Conservation (phyloP, 2,888 invertebrate genomes). For the Drosophila suboccidentalis region DNA sequence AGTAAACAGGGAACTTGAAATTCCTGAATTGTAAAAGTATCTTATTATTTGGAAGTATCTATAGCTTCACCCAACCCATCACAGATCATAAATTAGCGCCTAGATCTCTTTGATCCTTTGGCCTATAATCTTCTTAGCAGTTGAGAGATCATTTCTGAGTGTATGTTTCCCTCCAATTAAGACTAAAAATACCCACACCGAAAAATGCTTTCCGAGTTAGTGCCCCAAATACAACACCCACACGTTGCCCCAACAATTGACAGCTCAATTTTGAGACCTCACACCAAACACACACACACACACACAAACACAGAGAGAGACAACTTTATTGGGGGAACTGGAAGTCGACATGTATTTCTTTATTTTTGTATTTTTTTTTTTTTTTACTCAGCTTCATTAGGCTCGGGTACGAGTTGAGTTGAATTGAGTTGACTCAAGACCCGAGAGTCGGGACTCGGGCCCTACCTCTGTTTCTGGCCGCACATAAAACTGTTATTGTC, state of each 20-base stretch:
- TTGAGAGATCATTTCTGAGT: slow-evolving; percentile 9
- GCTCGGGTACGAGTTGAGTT: slow-evolving; percentile 44
- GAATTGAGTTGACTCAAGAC: slow-evolving; percentile 23
- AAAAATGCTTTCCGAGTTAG: slow-evolving; percentile 27
- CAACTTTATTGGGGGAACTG: slow-evolving; percentile 42
- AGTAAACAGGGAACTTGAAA: background rate
- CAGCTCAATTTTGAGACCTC: slow-evolving; percentile 75
- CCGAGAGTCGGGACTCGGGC: slow-evolving; percentile 26
- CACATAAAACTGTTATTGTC: slow-evolving; percentile 79
- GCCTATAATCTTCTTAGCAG: slow-evolving; percentile 33
- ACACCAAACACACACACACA: slow-evolving; percentile 28
- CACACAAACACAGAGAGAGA: slow-evolving; percentile 14
- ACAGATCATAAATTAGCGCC: slow-evolving; percentile 26
- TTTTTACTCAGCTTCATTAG: slow-evolving; percentile 73
- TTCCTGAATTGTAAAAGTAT: background rate
- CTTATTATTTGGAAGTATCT: background rate
- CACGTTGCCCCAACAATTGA: slow-evolving; percentile 64
- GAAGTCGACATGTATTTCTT: slow-evolving; percentile 57
- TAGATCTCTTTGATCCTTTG: slow-evolving; percentile 23
- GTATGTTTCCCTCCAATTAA: slow-evolving; percentile 23
- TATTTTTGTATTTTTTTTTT: background rate
- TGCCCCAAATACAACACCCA: slow-evolving; percentile 74
- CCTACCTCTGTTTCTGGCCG: slow-evolving; percentile 52
- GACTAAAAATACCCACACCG: slow-evolving; percentile 41
- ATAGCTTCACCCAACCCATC: background rate